A percentile compares a stretch with the other conserved stretches of the same genome.
Conservation (phyloP, 1,140 invertebrate genomes). For the Aphaenogaster floridana region DNA sequence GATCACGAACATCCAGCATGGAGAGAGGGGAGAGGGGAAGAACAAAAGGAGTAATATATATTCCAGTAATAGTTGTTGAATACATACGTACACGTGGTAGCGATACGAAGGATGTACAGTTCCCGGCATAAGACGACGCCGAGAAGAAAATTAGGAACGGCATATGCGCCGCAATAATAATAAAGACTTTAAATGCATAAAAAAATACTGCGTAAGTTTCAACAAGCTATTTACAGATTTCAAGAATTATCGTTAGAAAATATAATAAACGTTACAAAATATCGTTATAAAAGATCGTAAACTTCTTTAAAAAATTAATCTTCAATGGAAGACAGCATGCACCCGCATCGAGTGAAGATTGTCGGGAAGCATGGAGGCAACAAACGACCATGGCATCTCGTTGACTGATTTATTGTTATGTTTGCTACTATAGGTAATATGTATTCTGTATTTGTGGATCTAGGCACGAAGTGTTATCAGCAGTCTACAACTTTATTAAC, state of each 20-base stretch:
- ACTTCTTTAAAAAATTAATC: constrained; percentile 33
- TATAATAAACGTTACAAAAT: background rate
- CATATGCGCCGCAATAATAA: background rate
- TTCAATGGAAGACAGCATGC: constrained; percentile 42
- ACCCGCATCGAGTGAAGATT: constrained; percentile 21
- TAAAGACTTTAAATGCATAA: constrained; percentile 34
- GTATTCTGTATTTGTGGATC: constrained; percentile 29
- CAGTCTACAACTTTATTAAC: constrained; percentile 51
- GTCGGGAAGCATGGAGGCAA: constrained; percentile 5
- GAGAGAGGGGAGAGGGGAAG: too few species aligned
- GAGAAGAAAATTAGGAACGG: constrained; percentile 24
- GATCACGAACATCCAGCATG: background rate
- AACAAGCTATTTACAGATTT: constrained; percentile 25
- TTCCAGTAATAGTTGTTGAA: constrained; percentile 59
- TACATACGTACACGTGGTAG: constrained; percentile 68
- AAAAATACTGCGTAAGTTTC: background rate
- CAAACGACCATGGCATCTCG: constrained; percentile 15
- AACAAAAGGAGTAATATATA: background rate
- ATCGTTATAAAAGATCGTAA: background rate
- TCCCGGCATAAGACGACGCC: constrained; percentile 43
- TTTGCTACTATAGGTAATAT: constrained; percentile 30
- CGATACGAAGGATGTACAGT: constrained; percentile 38
- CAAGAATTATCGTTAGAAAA: background rate
- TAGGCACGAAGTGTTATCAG: constrained; percentile 48
- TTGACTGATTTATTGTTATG: constrained; percentile 60